phyloP scores from a whole-genome alignment of 2,888 invertebrate genomes.

The Sphaerophoria taeniata region DNA sequence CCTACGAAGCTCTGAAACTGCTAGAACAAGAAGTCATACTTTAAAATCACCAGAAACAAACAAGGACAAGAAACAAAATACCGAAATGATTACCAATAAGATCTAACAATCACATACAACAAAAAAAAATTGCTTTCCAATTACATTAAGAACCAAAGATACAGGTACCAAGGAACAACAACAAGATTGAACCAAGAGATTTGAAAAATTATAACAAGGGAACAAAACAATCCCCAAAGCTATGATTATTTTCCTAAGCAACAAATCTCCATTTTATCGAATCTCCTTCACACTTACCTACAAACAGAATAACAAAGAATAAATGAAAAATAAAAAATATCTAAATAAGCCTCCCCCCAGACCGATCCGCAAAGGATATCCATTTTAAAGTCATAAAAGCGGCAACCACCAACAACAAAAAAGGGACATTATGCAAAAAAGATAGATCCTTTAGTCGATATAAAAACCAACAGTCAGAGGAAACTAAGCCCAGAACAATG shows the following conservation, averaged over 20 bases:
- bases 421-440: not conserved
- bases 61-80: not conserved
- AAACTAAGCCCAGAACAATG: not conserved
- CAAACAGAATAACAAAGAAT: not conserved
- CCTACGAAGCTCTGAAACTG: not conserved
- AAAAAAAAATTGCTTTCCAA: slow-evolving; percentile 33
- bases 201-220: not conserved
- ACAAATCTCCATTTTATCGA: slow-evolving; percentile 43
- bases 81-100: not conserved
- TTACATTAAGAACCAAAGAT: not conserved
- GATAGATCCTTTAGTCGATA: not conserved
- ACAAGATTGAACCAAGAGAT: not conserved
- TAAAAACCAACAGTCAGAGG: not conserved
- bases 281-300: slow-evolving; percentile 38
- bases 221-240: not conserved
- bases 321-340: not conserved
- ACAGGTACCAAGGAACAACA: not conserved
- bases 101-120: not conserved
- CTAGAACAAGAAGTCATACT: not conserved
- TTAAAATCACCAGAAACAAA: not conserved
- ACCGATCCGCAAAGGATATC: not conserved
- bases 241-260: slow-evolving; percentile 15
- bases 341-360: not conserved
- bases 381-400: not conserved
- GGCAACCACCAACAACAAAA: too few species aligned